Evolutionary conservation across 2,888 invertebrate species (phyloP), one percentile per base, ranked within the genome.

Genomic region (Eledona agricola): DNA sequence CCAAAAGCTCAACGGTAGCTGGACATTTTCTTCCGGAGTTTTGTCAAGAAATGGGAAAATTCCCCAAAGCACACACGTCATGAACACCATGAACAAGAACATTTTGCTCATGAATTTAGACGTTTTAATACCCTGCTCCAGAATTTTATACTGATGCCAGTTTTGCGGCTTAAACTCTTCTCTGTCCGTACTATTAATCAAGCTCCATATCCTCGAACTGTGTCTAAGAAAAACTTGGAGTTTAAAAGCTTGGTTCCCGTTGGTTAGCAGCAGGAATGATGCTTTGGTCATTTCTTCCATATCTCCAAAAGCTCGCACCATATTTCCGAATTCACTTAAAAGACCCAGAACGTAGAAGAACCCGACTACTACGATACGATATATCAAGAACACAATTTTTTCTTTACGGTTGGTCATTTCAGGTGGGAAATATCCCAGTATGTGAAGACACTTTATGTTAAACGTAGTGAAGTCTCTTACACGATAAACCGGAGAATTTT

Each of bases 271-370:
- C 11, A 72, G 56, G 43, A 70, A 71, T 2, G 64, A 63, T 3
- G 63, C 65, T 10, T 64, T 63, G 3, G 62, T 64, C 51, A 72
- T 55, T 42, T 65, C 58, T 37, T 66, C 63, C 20, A 72, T 49
- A 54, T 72, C 59, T 4, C 64, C 67, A 13, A 80, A 79, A 5
- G 79, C 78, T 16, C 74, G 60, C 43, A 72, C 72, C 35, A 82
- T 59, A 60, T 81, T 80, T 1, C 79, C 73, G 0, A 78, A 64
- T 72, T 82, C 81, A 13, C 78, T 77, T 7, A n/a, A n/a, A n/a
- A n/a, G n/a, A n/a, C n/a, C n/a, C n/a, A n/a, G n/a, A n/a, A n/a
- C n/a, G n/a, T n/a, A n/a, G n/a, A n/a, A n/a, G n/a, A n/a, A n/a
- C n/a, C n/a, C n/a, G n/a, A n/a, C n/a, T n/a, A n/a, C n/a, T n/a